Percentiles rank a stretch among this genome's conserved stretches.
phyloP scores from a whole-genome alignment of 2,888 invertebrate genomes.

The Eilema depressum region DNA sequence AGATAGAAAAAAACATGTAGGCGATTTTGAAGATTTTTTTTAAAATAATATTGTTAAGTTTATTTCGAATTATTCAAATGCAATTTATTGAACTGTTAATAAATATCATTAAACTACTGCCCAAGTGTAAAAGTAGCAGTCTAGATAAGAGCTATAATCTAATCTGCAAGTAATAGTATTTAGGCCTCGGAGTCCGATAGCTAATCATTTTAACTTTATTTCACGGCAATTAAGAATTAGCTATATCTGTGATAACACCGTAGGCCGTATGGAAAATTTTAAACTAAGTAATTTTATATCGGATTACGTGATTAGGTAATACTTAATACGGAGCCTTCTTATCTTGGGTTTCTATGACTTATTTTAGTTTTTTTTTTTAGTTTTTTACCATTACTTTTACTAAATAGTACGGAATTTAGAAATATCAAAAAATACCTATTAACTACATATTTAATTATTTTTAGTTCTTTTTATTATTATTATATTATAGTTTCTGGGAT shows the following conservation, averaged over 20 bases:
- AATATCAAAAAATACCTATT: too few species aligned
- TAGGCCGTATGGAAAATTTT: background rate
- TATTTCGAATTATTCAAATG: too few species aligned
- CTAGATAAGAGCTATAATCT: background rate
- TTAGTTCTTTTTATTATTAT: too few species aligned
- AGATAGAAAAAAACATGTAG: too few species aligned
- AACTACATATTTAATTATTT: too few species aligned
- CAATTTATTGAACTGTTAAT: background rate
- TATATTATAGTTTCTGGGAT: too few species aligned
- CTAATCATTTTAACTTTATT: background rate
- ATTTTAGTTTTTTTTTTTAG: too few species aligned
- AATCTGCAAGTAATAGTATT: background rate
- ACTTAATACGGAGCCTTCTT: background rate
- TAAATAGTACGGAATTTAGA: too few species aligned
- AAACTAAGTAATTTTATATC: background rate
- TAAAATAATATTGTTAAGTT: too few species aligned
- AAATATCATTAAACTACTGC: background rate
- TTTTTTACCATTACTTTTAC: too few species aligned
- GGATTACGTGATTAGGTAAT: background rate
- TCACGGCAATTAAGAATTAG: slow-evolving; percentile 1
- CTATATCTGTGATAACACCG: background rate
- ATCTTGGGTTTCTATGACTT: background rate
- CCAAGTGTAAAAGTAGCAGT: background rate
- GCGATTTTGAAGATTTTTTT: too few species aligned
- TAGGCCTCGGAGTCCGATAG: background rate